phyloP scores from a whole-genome alignment of 2,797 vertebrate species.

The Cossypha niveicapilla region DNA sequence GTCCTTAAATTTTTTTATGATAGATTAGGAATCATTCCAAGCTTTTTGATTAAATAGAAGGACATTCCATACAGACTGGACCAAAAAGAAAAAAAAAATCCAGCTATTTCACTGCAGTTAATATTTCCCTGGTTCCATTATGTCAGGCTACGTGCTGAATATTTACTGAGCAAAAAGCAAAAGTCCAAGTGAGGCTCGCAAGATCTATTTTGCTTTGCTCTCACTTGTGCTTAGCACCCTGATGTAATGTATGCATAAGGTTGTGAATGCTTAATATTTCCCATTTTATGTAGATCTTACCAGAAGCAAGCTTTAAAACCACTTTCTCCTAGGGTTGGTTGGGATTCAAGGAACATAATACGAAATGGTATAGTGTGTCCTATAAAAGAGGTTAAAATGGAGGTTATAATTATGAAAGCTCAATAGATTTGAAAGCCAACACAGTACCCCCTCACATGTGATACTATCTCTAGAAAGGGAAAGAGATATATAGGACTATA shows the following conservation, averaged over 20 bases:
- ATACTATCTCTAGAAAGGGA: conserved; percentile 42
- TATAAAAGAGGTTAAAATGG: conserved; percentile 59
- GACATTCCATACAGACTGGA: conserved; percentile 23
- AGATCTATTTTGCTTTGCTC: conserved; percentile 37
- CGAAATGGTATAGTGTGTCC: conserved; percentile 19
- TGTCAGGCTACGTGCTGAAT: conserved; percentile 30
- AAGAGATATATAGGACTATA: conserved; percentile 62
- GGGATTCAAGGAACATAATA: conserved; percentile 45
- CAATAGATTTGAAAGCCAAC: conserved; percentile 58
- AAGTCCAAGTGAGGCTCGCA: conserved; percentile 9
- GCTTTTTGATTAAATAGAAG: conserved; percentile 70
- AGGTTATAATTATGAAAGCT: conserved; percentile 67
- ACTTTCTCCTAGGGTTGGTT: conserved; percentile 34
- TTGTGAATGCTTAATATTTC: conserved; percentile 33
- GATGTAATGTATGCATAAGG: not conserved
- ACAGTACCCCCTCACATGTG: conserved; percentile 24
- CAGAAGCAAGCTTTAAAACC: conserved; percentile 31
- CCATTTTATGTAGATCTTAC: conserved; percentile 33
- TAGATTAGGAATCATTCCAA: conserved; percentile 67
- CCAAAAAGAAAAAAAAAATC: not conserved
- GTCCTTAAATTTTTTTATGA: conserved; percentile 67
- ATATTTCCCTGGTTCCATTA: conserved; percentile 51
- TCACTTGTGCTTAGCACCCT: not conserved
- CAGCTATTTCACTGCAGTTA: not conserved
- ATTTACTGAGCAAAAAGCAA: conserved; percentile 55